A percentile compares a stretch with the other conserved stretches of the same genome.
Conservation (phyloP, 2,888 invertebrate species). For the Scaptomyza parva region DNA sequence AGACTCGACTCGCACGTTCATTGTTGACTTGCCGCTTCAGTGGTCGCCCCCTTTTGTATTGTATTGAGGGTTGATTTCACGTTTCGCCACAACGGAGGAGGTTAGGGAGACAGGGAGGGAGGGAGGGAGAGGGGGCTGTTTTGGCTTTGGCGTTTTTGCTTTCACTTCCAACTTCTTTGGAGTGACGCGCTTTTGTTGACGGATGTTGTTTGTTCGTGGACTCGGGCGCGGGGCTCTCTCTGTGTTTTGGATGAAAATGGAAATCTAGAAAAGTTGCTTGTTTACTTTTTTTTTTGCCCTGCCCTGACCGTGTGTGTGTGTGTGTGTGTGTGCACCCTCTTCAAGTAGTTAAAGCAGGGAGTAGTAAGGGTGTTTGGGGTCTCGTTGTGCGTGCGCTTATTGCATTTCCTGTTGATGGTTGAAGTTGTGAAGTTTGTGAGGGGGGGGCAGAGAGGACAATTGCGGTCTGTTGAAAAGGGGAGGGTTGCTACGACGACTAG, state of each 20-base stretch:
- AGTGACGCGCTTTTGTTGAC: conserved; percentile 69
- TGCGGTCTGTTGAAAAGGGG: conserved; percentile 2
- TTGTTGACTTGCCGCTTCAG: conserved; percentile 35
- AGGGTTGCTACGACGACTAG: conserved; percentile 38
- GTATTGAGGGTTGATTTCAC: conserved; percentile 67
- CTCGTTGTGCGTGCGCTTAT: conserved; percentile 70
- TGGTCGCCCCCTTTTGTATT: conserved; percentile 6
- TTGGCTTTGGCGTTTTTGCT: conserved; percentile 47
- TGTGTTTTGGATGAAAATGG: conserved; percentile 28
- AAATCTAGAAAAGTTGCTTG: conserved; percentile 56
- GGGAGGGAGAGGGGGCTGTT: not conserved
- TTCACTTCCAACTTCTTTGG: conserved; percentile 59
- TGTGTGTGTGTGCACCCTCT: conserved; percentile 22
- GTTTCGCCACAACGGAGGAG: conserved; percentile 22
- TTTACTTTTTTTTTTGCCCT: conserved; percentile 45
- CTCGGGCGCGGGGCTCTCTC: too few species aligned
- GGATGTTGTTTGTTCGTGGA: conserved; percentile 57
- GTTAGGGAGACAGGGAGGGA: too few species aligned
- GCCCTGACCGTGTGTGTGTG: not conserved
- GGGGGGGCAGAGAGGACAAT: not conserved
- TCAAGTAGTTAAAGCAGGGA: conserved; percentile 31
- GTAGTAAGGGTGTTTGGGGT: not conserved
- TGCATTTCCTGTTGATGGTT: conserved; percentile 64
- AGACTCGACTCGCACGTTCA: conserved; percentile 26
- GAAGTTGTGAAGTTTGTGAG: conserved; percentile 17